phyloP scores from a whole-genome alignment of 2,888 invertebrate species.

The Sphaerophoria rueppellii region DNA sequence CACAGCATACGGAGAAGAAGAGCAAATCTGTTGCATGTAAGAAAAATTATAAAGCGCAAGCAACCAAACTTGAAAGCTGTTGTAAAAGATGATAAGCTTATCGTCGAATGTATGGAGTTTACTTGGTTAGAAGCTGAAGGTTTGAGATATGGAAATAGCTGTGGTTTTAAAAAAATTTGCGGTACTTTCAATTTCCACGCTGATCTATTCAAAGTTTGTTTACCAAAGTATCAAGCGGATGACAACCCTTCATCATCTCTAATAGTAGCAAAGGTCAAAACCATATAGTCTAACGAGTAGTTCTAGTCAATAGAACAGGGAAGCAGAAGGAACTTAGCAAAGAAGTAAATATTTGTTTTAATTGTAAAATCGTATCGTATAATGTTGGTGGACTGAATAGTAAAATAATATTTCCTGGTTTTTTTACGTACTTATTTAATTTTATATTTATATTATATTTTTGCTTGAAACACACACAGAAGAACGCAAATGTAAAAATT shows the following conservation, averaged over 20 bases:
- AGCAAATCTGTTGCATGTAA: not conserved
- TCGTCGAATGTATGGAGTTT: not conserved
- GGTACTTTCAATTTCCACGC: not conserved
- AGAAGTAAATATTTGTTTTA: not conserved
- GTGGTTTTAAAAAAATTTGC: not conserved
- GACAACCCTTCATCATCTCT: too few relatives aligned
- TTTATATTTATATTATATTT: not conserved
- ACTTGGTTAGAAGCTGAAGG: not conserved
- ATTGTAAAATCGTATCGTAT: not conserved
- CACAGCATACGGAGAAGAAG: not conserved
- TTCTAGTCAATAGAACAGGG: too few relatives aligned
- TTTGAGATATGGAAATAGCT: not conserved
- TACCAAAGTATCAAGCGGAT: too few relatives aligned
- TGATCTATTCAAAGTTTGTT: not conserved
- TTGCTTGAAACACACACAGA: not conserved
- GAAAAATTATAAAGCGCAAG: not conserved
- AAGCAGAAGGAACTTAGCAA: too few relatives aligned
- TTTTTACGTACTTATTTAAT: not conserved
- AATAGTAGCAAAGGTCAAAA: too few relatives aligned
- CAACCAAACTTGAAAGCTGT: not conserved
- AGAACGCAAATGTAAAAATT: not conserved
- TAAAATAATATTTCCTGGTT: conserved; percentile 9
- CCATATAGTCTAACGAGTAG: too few relatives aligned
- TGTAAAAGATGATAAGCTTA: not conserved
- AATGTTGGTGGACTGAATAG: conserved; percentile 12